Percentiles rank a stretch among this genome's conserved stretches.
phyloP scores from a whole-genome alignment of 2,113 vertebrate genomes.

The Tetrax tetrax region DNA sequence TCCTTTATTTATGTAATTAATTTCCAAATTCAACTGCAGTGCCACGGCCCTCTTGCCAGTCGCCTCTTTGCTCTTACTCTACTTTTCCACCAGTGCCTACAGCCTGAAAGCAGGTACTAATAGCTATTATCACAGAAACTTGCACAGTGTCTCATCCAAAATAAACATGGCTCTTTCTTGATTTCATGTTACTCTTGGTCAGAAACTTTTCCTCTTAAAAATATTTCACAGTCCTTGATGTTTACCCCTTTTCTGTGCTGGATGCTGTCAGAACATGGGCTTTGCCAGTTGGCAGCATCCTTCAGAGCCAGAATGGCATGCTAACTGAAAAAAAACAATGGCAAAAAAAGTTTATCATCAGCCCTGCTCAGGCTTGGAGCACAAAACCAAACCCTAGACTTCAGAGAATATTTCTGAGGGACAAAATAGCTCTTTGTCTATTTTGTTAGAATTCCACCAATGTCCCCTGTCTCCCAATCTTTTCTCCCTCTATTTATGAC shows the following conservation, averaged over 20 bases:
- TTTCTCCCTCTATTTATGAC: background rate
- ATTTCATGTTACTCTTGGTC: background rate
- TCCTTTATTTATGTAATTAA: background rate
- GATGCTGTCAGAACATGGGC: background rate
- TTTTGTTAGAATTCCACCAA: background rate
- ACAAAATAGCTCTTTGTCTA: background rate
- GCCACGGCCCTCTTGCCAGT: background rate
- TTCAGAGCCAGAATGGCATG: background rate
- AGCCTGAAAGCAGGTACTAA: background rate
- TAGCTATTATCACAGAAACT: background rate
- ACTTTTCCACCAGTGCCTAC: rapidly evolving
- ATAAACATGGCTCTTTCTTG: background rate
- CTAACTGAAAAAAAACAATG: background rate
- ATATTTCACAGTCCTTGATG: background rate
- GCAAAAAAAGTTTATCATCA: background rate
- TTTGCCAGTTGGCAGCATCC: background rate
- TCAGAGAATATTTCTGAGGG: background rate
- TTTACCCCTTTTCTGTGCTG: background rate
- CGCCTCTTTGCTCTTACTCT: background rate
- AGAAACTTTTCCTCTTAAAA: background rate
- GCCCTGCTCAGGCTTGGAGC: background rate
- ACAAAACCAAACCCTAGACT: background rate
- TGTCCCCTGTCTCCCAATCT: background rate
- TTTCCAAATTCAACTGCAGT: background rate
- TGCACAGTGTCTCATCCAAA: background rate